Base-by-base conservation (phyloP, 2,888 invertebrate genomes). In the Rhagophthalmus giganteus region DNA sequence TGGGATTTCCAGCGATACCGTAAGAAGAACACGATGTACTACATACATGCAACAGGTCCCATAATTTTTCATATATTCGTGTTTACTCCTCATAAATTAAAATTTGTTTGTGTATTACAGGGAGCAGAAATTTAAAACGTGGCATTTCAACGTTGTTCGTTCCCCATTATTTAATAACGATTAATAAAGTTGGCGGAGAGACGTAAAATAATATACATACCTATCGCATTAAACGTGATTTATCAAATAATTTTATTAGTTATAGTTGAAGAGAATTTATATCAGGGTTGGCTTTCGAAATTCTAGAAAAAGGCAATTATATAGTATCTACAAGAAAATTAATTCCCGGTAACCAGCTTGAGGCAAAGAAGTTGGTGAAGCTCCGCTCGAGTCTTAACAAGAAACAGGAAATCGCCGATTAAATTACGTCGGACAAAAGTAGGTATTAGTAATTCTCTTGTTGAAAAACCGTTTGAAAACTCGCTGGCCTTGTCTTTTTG, bases 201-300 rank as follows among this genome's bases (percentile, higher is more conserved):
- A 45, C 8, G 37, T 35, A 33, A 44, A 12, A 15, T 45, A 45
- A 45, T 16, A 30, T 31, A 26, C 26, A 26, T n/a, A n/a, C n/a
- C n/a, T n/a, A n/a, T n/a, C n/a, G 27, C 26, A 26, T 38, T 38
- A 9, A 12, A 32, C 6, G 38, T 37, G 38, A 46, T 46, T 46
- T 46, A 46, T 46, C 38, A 38, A 32, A 32, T 38, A 46, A 46
- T 46, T 32, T 46, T 38, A n/a, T n/a, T n/a, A n/a, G n/a, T n/a
- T n/a, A 37, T 14, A 38, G 35, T 35, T 11, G 38, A 24, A 26
- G 13, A 10, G 26, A 46, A 46, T 46, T 46, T 46, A 46, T 46
- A 20, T 34, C 44, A 30, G 11, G 5, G 34, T 30, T 28, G 44
- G 44, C 35, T 44, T 35, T 28, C 35, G 20, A 34, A 28, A 44